Base-by-base conservation (phyloP, 2,888 invertebrate genomes). In the Augochlorella aurata region DNA sequence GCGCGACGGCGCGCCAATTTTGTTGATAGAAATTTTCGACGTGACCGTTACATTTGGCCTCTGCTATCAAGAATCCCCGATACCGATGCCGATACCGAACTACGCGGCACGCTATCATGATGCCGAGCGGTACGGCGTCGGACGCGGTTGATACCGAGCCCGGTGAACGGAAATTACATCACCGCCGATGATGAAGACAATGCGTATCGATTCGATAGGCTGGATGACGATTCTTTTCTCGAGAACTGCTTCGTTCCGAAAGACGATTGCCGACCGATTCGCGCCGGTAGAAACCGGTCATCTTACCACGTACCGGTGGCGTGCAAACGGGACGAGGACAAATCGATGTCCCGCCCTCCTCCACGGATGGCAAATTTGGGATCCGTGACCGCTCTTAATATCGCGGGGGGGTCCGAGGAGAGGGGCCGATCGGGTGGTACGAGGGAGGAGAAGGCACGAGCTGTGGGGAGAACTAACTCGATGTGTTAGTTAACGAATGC, bases 401-500 rank as follows among this genome's bases (percentile, higher is more conserved):
- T 77, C 68, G 78, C 74, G 58, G 29, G 69, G 54, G 44, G 66
- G 5, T 14, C 61, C 75, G 65, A 52, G 61, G 68, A 63, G 52
- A n/a, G 14, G 18, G 21, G 29, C 49, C 14, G 52, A 80, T 66
- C 49, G 63, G 75, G 52, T 49, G 69, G 61, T 4, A 44, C 65
- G 38, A 44, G 67, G 50, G 79, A 79, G 81, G 78, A 83, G 61
- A 80, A 85, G 87, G 81, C 82, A 84, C 87, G 87, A 86, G 81
- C 73, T 76, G 79, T 79, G 72, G 86, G 78, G 77, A 73, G 74
- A 82, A 74, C 47, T 76, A 84, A 87, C 86, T 77, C 79, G 77
- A 7, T 38, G 79, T 84, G 84, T 86, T 82, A 63, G 87, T 90
- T 91, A 91, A 92, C 92, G 90, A 92, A 92, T 92, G 92, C 92